Percentiles rank a stretch among this genome's conserved stretches.
These are phyloP conservation scores for Caradrina clavipalpis DNA, from an alignment of 2,888 invertebrate genomes.

Conservation along the genomic window DNA sequence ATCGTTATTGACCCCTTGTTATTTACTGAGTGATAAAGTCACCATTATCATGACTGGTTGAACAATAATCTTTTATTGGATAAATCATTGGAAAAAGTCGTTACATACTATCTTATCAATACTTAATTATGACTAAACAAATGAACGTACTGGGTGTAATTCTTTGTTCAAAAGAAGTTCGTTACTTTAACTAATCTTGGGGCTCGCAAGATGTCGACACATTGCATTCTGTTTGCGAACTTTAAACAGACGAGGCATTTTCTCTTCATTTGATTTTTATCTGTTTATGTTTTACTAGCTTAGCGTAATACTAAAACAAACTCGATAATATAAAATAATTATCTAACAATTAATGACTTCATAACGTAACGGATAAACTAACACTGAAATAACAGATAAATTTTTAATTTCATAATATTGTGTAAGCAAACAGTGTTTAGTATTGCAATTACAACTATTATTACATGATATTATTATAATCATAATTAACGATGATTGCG, in stretches of 20 bases:
- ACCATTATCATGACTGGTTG: constrained; percentile 29
- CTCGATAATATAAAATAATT: too few relatives aligned
- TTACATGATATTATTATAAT: constrained; percentile 41
- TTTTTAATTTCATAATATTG: constrained; percentile 63
- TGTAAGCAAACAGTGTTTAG: constrained; percentile 51
- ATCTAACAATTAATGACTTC: constrained; percentile 21
- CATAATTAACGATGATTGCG: constrained; percentile 56
- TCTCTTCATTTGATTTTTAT: too few relatives aligned
- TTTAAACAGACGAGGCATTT: too few relatives aligned
- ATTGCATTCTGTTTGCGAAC: not conserved
- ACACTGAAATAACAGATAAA: constrained; percentile 53
- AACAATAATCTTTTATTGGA: constrained; percentile 38
- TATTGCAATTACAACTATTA: constrained; percentile 50
- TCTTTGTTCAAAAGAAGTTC: constrained; percentile 3
- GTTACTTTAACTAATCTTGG: not conserved
- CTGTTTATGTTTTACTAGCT: too few relatives aligned
- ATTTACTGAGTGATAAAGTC: constrained; percentile 38
- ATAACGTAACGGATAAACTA: constrained; percentile 28
- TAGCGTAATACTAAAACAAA: too few relatives aligned
- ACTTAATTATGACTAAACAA: constrained; percentile 33
- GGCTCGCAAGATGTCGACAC: constrained; percentile 21
- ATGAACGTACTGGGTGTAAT: not conserved
- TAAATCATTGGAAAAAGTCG: constrained; percentile 38
- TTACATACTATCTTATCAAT: constrained; percentile 49
- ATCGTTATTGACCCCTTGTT: constrained; percentile 42